Evolutionary conservation across 1,140 invertebrate genomes (phyloP), one percentile per base, ranked within the genome.

Genomic region (Pachyrhynchus sulphureomaculatus): DNA sequence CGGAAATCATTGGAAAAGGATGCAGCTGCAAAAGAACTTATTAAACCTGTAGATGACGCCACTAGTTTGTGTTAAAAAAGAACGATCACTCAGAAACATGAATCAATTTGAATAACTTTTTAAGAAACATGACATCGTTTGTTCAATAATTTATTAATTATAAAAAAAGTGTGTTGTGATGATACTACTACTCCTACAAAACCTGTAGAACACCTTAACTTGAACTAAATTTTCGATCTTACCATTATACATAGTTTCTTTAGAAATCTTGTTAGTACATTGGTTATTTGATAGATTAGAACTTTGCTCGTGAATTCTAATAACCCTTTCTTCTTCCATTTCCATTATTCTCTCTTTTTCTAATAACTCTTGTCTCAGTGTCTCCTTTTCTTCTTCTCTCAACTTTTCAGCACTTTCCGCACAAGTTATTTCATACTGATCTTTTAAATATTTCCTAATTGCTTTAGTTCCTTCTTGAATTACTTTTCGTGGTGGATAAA

Each of bases 401-500:
- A 49, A 21, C 34, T 29, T 21, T 34, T 57, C 21, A 18, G 36
- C 33, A 12, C 18, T 39, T 45, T 56, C 52, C 24, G 37, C 34
- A 37, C 23, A 39, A 17, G 33, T 20, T 5, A 61, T 65, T 24
- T 67, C 36, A 36, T 70, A 68, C 56, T 72, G 62, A 12, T 67
- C 48, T 57, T 39, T 64, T 17, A 76, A 36, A 49, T 66, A 75
- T 4, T 45, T 54, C 51, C 61, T 65, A 8, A 75, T 68, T 3
- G 56, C 59, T 55, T 68, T 57, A 2, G 70, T 66, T 4, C 74
- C 74, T 45, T 67, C 36, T 12, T 65, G 57, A 12, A 74, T 44
- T 4, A 75, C 42, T 37, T 65, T 56, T 18, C 34, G 39, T 8
- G 45, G 23, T 8, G 74, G 74, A 57, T 75, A 76, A 9, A 52